Evolutionary conservation across 2,113 vertebrate species (phyloP).

Genomic region (Motacilla alba): DNA sequence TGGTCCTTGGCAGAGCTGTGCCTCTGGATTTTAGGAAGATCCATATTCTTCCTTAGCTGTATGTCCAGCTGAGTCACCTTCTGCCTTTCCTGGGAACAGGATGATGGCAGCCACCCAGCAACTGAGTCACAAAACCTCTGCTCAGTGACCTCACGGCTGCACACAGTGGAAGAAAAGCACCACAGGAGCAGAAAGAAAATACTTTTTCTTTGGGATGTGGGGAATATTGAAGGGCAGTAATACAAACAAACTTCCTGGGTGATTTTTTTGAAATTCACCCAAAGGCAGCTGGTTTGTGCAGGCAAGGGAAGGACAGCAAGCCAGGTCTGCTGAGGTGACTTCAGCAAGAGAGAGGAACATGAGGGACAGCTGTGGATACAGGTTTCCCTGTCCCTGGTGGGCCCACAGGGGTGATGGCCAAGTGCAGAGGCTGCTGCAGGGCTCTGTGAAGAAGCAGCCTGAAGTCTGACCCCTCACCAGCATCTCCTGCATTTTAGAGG

Average conservation of each 20-base stretch:
- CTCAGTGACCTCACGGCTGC: not conserved
- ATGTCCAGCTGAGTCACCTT: not conserved
- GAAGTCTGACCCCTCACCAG: not conserved
- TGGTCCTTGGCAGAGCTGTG: not conserved
- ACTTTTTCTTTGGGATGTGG: not conserved
- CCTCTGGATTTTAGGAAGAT: not conserved
- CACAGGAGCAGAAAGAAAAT: not conserved
- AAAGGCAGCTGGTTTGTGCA: rapidly evolving
- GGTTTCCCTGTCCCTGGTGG: rapidly evolving
- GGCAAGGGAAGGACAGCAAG: not conserved
- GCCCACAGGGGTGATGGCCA: too few relatives aligned
- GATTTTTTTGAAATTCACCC: not conserved
- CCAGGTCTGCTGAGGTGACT: not conserved
- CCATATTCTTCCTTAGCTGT: not conserved
- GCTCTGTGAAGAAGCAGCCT: not conserved
- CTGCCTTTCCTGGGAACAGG: not conserved
- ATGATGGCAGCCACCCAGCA: not conserved
- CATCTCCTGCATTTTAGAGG: not conserved
- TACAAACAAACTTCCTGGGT: not conserved
- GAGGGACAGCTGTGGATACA: not conserved
- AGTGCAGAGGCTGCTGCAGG: not conserved
- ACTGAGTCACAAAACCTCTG: not conserved
- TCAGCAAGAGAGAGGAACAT: not conserved
- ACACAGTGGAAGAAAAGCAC: not conserved
- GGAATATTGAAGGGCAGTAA: not conserved